Evolutionary conservation across 1,140 invertebrate genomes (phyloP), one percentile per base, ranked within the genome.

Genomic region (Neelides sp.): DNA sequence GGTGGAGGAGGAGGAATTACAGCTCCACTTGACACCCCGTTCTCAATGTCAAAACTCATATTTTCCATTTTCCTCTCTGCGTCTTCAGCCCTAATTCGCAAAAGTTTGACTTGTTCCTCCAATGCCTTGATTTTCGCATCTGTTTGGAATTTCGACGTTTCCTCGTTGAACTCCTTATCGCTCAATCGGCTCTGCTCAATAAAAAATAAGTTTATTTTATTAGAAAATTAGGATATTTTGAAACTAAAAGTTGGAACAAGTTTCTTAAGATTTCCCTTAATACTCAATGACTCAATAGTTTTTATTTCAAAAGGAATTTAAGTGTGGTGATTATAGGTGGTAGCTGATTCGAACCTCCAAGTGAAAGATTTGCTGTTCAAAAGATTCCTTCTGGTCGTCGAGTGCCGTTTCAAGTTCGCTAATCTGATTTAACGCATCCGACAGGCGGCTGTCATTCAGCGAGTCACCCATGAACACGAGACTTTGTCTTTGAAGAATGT

Each of bases 371-470:
- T 61, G 49, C 17, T 24, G 13, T 48, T 57, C 50, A 22, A 52
- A 61, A 42, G 22, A 22, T 49, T 49, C 52, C 32, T 55, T 55
- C 42, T 61, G 55, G 2, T 61, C 59, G 28, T 57, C 59, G 2
- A 57, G 19, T 10, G 34, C 24, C 13, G 46, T 46, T 35, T 61
- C 55, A 2, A 61, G 32, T n/a, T 61, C 59, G 12, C 50, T 50
- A 35, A 61, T 57, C 48, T 57, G 55, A 48, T 46, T 43, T 12
- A 61, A 30, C 3, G 59, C 55, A 24, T 53, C 55, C 26, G 52
- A 15, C 2, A 61, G 27, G 26, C 56, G 44, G 24, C 45, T 34
- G 26, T 61, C 55, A 30, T 54, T 45, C 30, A 47, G 35, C 3
- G n/a, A 26, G 34, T 49, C 43, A 26, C 24, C 35, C 41, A 61